Percentiles rank a stretch among this genome's conserved stretches.
Evolutionary conservation across 2,888 invertebrate genomes (phyloP).

Genomic region (Epicampocera succincta): DNA sequence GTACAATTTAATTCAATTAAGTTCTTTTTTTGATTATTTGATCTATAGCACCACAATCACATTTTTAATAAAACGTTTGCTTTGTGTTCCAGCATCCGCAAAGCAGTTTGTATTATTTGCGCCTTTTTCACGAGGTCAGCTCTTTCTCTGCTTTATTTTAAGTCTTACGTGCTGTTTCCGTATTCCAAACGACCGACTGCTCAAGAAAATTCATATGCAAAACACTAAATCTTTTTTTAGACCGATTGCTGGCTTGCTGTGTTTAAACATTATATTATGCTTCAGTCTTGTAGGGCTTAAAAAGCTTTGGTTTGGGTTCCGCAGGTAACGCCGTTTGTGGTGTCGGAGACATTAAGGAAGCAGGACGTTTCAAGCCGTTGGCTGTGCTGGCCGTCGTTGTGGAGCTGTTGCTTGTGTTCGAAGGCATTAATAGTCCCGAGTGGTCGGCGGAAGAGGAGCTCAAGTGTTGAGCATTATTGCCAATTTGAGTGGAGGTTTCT

Average conservation of each 20-base stretch:
- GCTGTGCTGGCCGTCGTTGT: constrained; percentile 62
- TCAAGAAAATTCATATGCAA: too few relatives aligned
- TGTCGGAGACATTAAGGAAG: constrained; percentile 76
- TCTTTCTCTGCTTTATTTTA: background rate
- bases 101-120: constrained; percentile 40
- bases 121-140: constrained; percentile 3
- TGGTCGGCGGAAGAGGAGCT: constrained; percentile 64
- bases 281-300: constrained; percentile 88
- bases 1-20: constrained; percentile 73
- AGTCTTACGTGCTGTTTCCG: constrained; percentile 41
- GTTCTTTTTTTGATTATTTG: constrained; percentile 21
- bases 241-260: too few relatives aligned
- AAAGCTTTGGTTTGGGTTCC: constrained; percentile 85
- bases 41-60: constrained; percentile 69
- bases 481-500: constrained; percentile 19
- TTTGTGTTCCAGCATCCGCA: constrained; percentile 50
- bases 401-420: constrained; percentile 64
- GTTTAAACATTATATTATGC: constrained; percentile 67
- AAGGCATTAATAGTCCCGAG: constrained; percentile 75
- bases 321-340: constrained; percentile 72
- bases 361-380: constrained; percentile 72
- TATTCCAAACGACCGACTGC: too few relatives aligned
- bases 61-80: constrained; percentile 40
- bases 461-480: constrained; percentile 44
- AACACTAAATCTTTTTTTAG: too few relatives aligned